phyloP scores from a whole-genome alignment of 2,797 vertebrate genomes.

The Agapornis canus region DNA sequence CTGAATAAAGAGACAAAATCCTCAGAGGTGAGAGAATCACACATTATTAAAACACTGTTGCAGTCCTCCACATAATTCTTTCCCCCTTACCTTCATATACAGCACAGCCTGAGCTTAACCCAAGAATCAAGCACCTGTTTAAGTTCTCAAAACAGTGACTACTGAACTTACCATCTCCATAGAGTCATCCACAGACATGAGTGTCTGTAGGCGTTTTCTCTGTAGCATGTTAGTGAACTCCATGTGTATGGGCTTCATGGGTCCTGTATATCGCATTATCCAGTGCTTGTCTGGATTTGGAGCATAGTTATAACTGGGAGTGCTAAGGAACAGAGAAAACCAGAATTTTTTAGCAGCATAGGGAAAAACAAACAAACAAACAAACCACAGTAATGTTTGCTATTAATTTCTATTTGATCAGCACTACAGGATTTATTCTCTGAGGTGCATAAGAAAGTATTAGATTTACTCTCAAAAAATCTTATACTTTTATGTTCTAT shows the following conservation, averaged over 20 bases:
- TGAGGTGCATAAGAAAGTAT: background rate
- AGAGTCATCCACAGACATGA: conserved; percentile 94
- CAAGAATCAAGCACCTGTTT: background rate
- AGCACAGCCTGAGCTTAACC: background rate
- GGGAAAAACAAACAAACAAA: background rate
- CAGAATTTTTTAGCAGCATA: background rate
- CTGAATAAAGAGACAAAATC: background rate
- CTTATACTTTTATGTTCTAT: background rate
- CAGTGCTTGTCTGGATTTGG: conserved; percentile 97
- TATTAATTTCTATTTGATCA: background rate
- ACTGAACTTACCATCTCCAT: conserved; percentile 85
- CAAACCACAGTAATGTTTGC: background rate
- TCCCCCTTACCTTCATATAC: background rate
- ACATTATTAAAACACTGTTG: background rate
- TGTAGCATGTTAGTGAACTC: conserved; percentile 97
- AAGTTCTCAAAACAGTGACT: background rate
- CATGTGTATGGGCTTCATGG: conserved; percentile 98
- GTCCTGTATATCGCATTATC: conserved; percentile 96
- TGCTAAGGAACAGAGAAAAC: conserved; percentile 75
- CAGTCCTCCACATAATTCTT: background rate
- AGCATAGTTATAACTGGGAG: conserved; percentile 96
- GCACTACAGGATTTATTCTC: background rate
- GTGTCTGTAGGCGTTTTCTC: conserved; percentile 92
- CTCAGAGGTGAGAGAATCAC: background rate
- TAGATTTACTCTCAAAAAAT: background rate